Evolutionary conservation across 1,140 invertebrate species (phyloP).

Genomic region (Achroia grisella): DNA sequence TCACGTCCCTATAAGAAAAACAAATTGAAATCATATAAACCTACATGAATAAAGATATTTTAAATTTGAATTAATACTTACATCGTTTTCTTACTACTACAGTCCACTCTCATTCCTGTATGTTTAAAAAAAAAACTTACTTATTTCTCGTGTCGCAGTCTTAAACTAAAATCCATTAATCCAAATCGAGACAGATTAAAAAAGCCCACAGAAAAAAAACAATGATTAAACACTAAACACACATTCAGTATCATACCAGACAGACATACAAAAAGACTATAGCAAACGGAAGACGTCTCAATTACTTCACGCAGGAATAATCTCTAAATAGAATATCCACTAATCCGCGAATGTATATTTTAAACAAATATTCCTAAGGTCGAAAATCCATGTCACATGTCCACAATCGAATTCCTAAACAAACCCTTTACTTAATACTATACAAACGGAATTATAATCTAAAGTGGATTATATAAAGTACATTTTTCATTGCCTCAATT

Average conservation of each 20-base stretch:
- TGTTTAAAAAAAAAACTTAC: too few species aligned
- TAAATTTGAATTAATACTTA: too few species aligned
- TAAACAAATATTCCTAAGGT: neutral
- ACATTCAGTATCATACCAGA: conserved; percentile 17
- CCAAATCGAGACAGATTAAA: neutral
- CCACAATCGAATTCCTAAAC: too few species aligned
- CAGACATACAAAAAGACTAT: conserved; percentile 41
- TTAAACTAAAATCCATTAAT: conserved; percentile 15
- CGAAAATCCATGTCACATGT: too few species aligned
- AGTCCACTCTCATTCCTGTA: too few species aligned
- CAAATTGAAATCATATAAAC: too few species aligned
- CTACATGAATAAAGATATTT: too few species aligned
- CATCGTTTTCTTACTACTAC: too few species aligned
- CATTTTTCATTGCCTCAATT: conserved; percentile 10
- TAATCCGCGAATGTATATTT: conserved; percentile 14
- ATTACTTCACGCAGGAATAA: conserved; percentile 45
- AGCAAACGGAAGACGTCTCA: conserved; percentile 45
- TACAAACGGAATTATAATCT: conserved; percentile 13
- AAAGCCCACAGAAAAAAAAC: conserved; percentile 18
- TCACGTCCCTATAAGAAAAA: too few species aligned
- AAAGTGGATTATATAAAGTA: conserved; percentile 9
- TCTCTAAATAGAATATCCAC: conserved; percentile 27
- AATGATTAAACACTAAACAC: conserved; percentile 30
- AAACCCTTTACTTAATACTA: too few species aligned
- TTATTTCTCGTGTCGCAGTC: neutral